Base-by-base conservation (phyloP, 2,113 vertebrate species). In the Corvus moneduloides region DNA sequence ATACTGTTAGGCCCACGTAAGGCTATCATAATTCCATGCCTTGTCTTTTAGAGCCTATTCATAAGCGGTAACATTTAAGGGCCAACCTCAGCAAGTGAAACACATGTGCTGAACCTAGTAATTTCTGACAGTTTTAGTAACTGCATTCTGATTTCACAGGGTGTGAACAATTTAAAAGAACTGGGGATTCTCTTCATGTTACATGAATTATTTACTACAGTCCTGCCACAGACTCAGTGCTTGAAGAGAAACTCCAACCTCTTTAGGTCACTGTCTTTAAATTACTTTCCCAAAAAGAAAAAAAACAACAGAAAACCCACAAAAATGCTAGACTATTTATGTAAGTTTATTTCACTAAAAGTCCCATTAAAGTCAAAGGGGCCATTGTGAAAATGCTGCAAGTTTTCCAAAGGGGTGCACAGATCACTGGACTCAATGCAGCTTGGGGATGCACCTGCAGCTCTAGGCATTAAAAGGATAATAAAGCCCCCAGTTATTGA, bases 241-340 rank as follows among this genome's bases (percentile, higher is more conserved):
- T 69, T 76, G 37, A 90, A 39, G 33, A 66, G 37, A 73, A 91
- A 83, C 44, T 90, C 48, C 46, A 87, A 5, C 33, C 28, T 85
- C 75, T 74, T 56, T n/a, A 82, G 58, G 71, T 69, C 71, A 62
- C 15, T 93, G 55, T 96, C 95, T 88, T 93, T 73, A 88, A 83
- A 77, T 83, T 80, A 46, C 75, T 92, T 95, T 44, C 1, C 3
- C 16, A 46, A 67, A 61, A 54, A 51, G 0, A 24, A 48, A 4
- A 23, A 35, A 32, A 32, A 1, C 10, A 43, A 13, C 13, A 61
- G 28, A 68, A 68, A 62, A 4, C 16, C 23, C 46, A 33, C 33
- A 61, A 8, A 59, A 55, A 68, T 30, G 4, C 12, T 44, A 32
- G 17, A n/a, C 22, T 28, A 75, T 64, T 32, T 82, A 41, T 24